Conservation (phyloP, 2,797 vertebrate genomes). For the Falco biarmicus region DNA sequence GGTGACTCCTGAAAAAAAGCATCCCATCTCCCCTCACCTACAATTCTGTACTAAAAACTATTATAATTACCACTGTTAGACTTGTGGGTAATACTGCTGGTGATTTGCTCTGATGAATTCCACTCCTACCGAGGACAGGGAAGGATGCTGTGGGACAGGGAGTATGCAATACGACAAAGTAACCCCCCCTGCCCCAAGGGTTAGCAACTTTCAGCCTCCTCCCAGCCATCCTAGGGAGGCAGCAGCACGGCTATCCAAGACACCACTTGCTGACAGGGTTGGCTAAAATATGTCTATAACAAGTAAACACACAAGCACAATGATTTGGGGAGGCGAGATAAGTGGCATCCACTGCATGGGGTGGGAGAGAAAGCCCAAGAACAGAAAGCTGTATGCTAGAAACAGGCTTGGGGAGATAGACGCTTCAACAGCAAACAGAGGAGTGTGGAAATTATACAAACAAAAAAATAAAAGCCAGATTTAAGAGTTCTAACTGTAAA, state of each 20-base stretch:
- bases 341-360: neutral
- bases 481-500: neutral
- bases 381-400: neutral
- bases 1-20: neutral
- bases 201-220: neutral
- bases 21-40: neutral
- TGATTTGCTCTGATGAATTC: neutral
- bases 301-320: neutral
- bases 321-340: neutral
- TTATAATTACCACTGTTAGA: neutral
- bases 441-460: neutral
- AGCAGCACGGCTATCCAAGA: neutral
- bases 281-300: neutral
- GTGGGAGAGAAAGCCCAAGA: neutral
- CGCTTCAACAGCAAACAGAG: neutral
- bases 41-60: fast-evolving
- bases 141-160: neutral
- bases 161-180: neutral
- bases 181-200: neutral
- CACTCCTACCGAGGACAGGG: neutral
- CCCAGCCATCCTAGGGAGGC: neutral
- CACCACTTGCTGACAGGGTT: neutral
- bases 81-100: neutral
- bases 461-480: neutral
- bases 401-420: neutral